Evolutionary conservation across 2,888 invertebrate genomes (phyloP).

Genomic region (Ceriagrion tenellum): DNA sequence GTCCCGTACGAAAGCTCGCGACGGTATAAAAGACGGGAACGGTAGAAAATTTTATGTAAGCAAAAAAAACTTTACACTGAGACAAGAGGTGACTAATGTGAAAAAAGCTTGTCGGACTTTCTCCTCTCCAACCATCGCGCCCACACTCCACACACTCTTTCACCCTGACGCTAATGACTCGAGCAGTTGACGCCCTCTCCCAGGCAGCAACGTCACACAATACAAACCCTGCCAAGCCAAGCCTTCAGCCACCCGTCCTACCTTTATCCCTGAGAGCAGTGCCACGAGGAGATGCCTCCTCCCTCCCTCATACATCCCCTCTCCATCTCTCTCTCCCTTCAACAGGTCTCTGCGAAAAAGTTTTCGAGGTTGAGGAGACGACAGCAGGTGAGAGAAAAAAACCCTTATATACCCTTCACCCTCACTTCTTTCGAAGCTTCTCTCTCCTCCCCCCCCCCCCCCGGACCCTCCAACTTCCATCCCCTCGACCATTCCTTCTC

Average conservation of each 20-base stretch:
- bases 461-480: not conserved
- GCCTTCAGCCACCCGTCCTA: not conserved
- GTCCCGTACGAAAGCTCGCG: too few species aligned
- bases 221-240: not conserved
- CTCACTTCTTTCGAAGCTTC: too few species aligned
- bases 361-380: not conserved
- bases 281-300: not conserved
- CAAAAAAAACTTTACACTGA: not conserved
- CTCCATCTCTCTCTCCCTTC: not conserved
- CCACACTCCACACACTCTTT: not conserved
- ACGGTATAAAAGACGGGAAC: too few species aligned
- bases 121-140: not conserved
- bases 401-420: too few species aligned
- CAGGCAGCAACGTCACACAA: not conserved
- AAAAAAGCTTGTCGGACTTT: not conserved
- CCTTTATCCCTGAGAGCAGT: not conserved
- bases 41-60: too few species aligned
- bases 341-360: constrained; percentile 30
- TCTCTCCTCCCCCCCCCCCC: not conserved
- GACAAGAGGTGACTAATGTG: not conserved
- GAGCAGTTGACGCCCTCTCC: not conserved
- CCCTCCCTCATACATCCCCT: not conserved
- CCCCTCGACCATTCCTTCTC: not conserved
- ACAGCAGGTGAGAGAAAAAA: not conserved
- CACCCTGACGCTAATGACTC: not conserved